These are phyloP conservation scores for Protobothrops flavoviridis DNA, from an alignment of 2,113 vertebrate species.

Conservation along the genomic window DNA sequence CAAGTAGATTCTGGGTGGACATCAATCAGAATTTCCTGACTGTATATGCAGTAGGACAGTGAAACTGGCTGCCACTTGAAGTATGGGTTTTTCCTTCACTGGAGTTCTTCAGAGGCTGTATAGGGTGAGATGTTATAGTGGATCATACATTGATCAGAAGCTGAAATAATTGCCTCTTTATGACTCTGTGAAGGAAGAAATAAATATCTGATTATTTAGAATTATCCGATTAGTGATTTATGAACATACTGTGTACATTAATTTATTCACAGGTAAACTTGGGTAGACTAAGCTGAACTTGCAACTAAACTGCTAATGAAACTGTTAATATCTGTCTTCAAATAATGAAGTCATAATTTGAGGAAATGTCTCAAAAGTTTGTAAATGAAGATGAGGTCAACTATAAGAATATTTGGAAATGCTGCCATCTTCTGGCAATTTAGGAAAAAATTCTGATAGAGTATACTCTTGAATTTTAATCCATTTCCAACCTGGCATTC, in stretches of 20 bases:
- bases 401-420: conserved; percentile 39
- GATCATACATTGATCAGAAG: neutral
- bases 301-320: neutral
- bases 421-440: conserved; percentile 55
- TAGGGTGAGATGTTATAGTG: neutral
- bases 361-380: neutral
- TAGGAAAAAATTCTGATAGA: neutral
- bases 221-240: neutral
- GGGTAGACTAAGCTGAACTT: neutral
- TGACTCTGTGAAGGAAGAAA: neutral
- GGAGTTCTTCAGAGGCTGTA: neutral
- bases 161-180: neutral
- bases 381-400: neutral
- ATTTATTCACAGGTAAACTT: neutral
- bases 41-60: neutral
- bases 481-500: neutral
- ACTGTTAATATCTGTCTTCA: neutral
- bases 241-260: neutral
- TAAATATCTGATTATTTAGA: neutral
- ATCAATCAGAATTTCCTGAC: neutral
- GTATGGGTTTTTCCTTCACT: neutral
- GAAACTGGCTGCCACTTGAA: neutral
- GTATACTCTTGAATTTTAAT: neutral
- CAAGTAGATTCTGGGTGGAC: neutral
- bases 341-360: neutral